Conservation (phyloP, 2,888 invertebrate species). For the Steromphala cineraria region DNA sequence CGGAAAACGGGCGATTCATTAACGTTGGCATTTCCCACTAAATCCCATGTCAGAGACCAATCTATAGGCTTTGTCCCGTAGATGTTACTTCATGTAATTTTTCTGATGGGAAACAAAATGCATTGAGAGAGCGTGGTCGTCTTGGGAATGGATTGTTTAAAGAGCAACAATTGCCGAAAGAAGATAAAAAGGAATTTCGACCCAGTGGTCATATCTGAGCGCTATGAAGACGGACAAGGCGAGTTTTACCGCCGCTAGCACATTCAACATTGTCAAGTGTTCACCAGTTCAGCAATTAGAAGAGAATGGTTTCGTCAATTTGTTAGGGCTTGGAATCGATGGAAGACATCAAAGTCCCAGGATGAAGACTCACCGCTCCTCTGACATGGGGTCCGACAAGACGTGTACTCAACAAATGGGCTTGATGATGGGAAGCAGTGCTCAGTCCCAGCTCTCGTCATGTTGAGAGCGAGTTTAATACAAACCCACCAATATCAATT, state of each 20-base stretch:
- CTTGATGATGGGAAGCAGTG: background rate
- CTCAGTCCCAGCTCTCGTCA: background rate
- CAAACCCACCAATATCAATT: background rate
- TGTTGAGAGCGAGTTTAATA: background rate
- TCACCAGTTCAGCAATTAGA: constrained; percentile 5
- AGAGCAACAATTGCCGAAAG: constrained; percentile 11
- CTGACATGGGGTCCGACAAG: background rate
- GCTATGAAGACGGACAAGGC: background rate
- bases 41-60: background rate
- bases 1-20: constrained; percentile 9
- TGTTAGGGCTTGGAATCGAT: constrained; percentile 1
- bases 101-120: constrained; percentile 17
- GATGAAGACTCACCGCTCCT: background rate
- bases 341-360: background rate
- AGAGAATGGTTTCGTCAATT: constrained; percentile 9
- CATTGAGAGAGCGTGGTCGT: background rate
- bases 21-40: background rate
- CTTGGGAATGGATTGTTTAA: background rate
- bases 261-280: background rate
- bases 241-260: constrained; percentile 1
- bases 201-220: background rate
- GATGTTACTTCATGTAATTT: constrained; percentile 5
- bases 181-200: background rate
- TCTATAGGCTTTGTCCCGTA: constrained; percentile 13
- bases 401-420: background rate